These are phyloP conservation scores for Odobenus rosmarus DNA, from an alignment of 2,113 vertebrate species.

Conservation along the genomic window DNA sequence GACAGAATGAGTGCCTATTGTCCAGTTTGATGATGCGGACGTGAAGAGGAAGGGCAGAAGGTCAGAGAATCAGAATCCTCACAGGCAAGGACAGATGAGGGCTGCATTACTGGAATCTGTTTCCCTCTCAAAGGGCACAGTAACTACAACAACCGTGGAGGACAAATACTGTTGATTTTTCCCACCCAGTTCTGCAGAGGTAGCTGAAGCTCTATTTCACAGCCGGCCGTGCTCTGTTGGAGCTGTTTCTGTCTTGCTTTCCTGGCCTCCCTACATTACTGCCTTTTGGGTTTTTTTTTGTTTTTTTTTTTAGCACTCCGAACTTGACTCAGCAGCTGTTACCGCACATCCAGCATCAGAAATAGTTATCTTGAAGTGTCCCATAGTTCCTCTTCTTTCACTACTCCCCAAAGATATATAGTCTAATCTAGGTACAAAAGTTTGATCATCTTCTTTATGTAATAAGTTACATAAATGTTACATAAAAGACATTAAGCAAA, in stretches of 20 bases:
- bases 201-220: too few species aligned
- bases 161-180: not conserved
- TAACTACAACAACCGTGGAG: not conserved
- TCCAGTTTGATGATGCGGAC: not conserved
- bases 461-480: constrained; percentile 18
- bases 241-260: not conserved
- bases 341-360: not conserved
- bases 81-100: not conserved
- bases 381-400: not conserved
- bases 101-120: not conserved
- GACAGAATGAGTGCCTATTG: not conserved
- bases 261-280: not conserved
- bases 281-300: not conserved
- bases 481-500: not conserved
- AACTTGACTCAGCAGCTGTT: not conserved
- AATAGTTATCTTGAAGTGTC: not conserved
- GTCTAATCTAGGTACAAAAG: not conserved
- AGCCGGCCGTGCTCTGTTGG: not conserved
- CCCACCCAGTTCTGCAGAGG: not conserved
- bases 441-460: not conserved
- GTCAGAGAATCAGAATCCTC: not conserved
- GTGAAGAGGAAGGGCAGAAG: not conserved
- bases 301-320: not conserved
- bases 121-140: not conserved
- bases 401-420: not conserved